A percentile compares a stretch with the other conserved stretches of the same genome.
Conservation (phyloP, 2,113 vertebrate genomes). For the Melanotaenia duboulayi region DNA sequence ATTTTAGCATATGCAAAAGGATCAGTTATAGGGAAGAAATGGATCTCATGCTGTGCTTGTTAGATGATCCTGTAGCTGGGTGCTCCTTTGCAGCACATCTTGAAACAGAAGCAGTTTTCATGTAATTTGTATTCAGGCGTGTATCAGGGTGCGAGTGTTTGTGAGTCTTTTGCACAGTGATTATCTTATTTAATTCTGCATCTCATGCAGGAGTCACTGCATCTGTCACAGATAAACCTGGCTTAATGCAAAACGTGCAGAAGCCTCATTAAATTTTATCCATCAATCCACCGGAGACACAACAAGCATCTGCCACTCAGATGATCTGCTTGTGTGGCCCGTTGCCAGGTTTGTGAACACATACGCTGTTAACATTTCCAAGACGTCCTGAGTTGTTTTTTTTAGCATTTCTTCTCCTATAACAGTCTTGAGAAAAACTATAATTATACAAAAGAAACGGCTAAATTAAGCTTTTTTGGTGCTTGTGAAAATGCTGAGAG, state of each 20-base stretch:
- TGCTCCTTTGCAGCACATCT: too few relatives aligned
- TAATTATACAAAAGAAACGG: conserved; percentile 15
- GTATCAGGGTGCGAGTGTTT: background rate
- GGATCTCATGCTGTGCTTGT: background rate
- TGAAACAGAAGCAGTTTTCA: too few relatives aligned
- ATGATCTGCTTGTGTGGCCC: background rate
- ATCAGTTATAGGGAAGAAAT: background rate
- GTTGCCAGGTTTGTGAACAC: background rate
- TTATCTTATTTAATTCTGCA: background rate
- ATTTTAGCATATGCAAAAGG: background rate
- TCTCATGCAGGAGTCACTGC: conserved; percentile 11
- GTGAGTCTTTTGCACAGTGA: background rate
- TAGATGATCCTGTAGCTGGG: background rate
- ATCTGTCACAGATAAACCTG: conserved; percentile 22
- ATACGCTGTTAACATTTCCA: background rate
- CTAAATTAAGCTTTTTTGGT: conserved; percentile 10
- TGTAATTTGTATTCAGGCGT: background rate
- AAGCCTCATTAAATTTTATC: conserved; percentile 12
- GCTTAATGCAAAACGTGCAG: background rate
- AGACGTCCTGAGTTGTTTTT: background rate
- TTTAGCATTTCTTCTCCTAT: background rate
- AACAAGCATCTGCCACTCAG: background rate
- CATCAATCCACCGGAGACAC: background rate
- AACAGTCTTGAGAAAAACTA: background rate
- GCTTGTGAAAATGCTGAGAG: conserved; percentile 28